phyloP scores from a whole-genome alignment of 2,888 invertebrate genomes.

The Tenthredo scrophulariae region DNA sequence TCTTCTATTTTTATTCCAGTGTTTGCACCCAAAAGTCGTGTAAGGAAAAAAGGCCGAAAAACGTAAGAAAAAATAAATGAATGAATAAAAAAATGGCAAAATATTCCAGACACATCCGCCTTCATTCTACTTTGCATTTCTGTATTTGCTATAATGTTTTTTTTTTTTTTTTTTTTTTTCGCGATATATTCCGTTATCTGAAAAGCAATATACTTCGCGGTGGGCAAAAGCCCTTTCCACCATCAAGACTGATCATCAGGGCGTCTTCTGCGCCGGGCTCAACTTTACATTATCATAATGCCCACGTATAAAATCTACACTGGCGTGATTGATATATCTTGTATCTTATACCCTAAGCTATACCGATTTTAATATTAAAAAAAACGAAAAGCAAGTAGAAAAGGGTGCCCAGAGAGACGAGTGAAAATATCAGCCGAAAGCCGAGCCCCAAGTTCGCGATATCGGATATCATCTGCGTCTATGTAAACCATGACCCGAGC shows the following conservation, averaged over 20 bases:
- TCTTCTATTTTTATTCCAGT: slow-evolving; percentile 11
- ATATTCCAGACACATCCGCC: slow-evolving; percentile 21
- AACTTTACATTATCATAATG: slow-evolving; percentile 51
- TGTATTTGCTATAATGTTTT: slow-evolving; percentile 44
- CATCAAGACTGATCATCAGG: slow-evolving; percentile 49
- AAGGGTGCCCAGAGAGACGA: background rate
- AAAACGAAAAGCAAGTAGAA: background rate
- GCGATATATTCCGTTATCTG: slow-evolving; percentile 48
- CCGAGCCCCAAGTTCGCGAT: background rate
- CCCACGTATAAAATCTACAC: slow-evolving; percentile 43
- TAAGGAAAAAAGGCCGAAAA: background rate
- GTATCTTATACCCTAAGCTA: slow-evolving; percentile 27
- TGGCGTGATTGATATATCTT: slow-evolving; percentile 49
- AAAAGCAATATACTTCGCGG: slow-evolving; percentile 47
- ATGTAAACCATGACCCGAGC: background rate
- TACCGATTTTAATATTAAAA: slow-evolving; percentile 25
- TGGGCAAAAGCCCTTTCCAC: slow-evolving; percentile 45
- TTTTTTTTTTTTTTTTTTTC: slow-evolving; percentile 29
- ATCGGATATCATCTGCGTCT: background rate
- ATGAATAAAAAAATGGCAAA: background rate
- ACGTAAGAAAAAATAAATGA: background rate
- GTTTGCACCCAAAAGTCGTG: background rate
- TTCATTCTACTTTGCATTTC: slow-evolving; percentile 35
- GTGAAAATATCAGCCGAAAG: slow-evolving; percentile 11
- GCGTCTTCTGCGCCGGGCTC: slow-evolving; percentile 49